A percentile compares a stretch with the other conserved stretches of the same genome.
Evolutionary conservation across 2,113 vertebrate species (phyloP).

Genomic region (Eulemur rufifrons): DNA sequence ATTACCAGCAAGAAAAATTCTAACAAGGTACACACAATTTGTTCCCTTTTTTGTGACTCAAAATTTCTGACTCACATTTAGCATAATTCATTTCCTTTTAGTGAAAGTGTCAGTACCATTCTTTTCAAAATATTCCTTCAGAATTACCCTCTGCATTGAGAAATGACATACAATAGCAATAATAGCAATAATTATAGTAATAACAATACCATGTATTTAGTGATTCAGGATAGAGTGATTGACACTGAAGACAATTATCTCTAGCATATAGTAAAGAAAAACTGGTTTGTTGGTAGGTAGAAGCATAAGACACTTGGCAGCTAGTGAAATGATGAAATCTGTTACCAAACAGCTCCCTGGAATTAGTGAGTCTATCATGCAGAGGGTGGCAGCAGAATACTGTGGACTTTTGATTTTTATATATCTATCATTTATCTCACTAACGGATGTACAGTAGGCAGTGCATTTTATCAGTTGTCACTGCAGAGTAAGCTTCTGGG

Average conservation of each 20-base stretch:
- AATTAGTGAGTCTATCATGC: not conserved
- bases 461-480: not conserved
- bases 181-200: slow-evolving; percentile 78
- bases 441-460: not conserved
- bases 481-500: not conserved
- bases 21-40: slow-evolving; percentile 55
- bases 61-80: slow-evolving; percentile 72
- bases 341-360: slow-evolving; percentile 51
- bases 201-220: slow-evolving; percentile 72
- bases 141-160: slow-evolving; percentile 65
- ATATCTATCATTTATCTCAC: not conserved
- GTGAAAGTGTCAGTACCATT: slow-evolving; percentile 64
- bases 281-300: slow-evolving; percentile 69
- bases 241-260: slow-evolving; percentile 59
- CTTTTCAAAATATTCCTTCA: slow-evolving; percentile 76
- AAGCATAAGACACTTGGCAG: slow-evolving; percentile 55
- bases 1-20: slow-evolving; percentile 61
- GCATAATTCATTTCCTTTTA: slow-evolving; percentile 71
- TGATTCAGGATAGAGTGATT: slow-evolving; percentile 67
- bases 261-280: slow-evolving; percentile 73
- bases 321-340: slow-evolving; percentile 60
- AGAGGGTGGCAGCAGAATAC: not conserved
- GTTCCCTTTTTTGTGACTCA: slow-evolving; percentile 57
- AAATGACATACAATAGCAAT: slow-evolving; percentile 69
- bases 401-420: not conserved